Percentiles rank a stretch among this genome's conserved stretches.
Conservation (phyloP, 2,888 invertebrate genomes). For the Netelia fuscicornis region DNA sequence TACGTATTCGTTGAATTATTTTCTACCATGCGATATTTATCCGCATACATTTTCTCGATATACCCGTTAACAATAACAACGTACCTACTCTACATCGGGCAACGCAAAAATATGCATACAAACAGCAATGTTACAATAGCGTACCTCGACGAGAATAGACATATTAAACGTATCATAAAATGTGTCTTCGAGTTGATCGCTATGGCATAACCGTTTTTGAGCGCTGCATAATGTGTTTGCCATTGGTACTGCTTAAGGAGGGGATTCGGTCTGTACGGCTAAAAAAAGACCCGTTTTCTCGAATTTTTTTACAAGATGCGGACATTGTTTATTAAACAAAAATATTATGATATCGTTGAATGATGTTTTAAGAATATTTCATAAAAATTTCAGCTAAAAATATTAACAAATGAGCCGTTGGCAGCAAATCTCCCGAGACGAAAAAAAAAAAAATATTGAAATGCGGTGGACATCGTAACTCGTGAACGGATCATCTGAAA, state of each 20-base stretch:
- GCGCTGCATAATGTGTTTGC: conserved; percentile 42
- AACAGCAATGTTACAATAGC: conserved; percentile 19
- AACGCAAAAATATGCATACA: not conserved
- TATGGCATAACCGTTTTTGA: conserved; percentile 26
- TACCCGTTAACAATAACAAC: conserved; percentile 30
- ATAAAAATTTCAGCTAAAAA: too few relatives aligned
- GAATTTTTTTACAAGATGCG: too few relatives aligned
- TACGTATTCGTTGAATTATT: not conserved
- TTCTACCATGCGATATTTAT: conserved; percentile 15
- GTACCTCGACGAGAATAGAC: conserved; percentile 2
- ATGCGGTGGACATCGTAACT: too few relatives aligned
- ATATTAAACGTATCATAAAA: conserved; percentile 59
- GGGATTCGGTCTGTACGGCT: too few relatives aligned
- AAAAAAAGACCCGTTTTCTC: too few relatives aligned
- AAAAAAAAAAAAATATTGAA: too few relatives aligned
- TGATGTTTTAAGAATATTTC: too few relatives aligned
- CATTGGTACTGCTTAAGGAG: conserved; percentile 8
- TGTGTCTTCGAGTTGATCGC: conserved; percentile 19
- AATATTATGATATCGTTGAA: too few relatives aligned
- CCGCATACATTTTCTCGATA: not conserved
- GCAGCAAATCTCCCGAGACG: too few relatives aligned
- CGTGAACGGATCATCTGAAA: too few relatives aligned
- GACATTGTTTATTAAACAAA: too few relatives aligned
- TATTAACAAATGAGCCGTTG: too few relatives aligned
- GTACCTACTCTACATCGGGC: conserved; percentile 1